phyloP scores from a whole-genome alignment of 2,888 invertebrate species.

The Meteorus colon region DNA sequence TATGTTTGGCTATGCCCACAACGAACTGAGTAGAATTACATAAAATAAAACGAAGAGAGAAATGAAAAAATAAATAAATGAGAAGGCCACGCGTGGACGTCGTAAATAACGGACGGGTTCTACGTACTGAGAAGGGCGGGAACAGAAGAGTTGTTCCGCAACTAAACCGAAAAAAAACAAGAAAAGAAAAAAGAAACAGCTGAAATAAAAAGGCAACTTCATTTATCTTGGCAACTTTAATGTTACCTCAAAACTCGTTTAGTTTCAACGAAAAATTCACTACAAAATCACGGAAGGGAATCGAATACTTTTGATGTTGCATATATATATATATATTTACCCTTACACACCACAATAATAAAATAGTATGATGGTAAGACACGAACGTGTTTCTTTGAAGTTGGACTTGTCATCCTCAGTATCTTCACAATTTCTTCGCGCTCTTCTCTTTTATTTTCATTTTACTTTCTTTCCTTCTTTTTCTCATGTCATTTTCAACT shows the following conservation, averaged over 20 bases:
- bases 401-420: conserved; percentile 58
- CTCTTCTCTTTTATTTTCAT: conserved; percentile 24
- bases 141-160: background rate
- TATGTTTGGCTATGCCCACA: background rate
- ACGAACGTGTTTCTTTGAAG: conserved; percentile 60
- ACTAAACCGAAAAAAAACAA: background rate
- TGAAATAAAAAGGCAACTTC: background rate
- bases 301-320: conserved; percentile 53
- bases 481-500: conserved; percentile 45
- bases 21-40: conserved; percentile 8
- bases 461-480: conserved; percentile 45
- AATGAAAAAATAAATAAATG: background rate
- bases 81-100: conserved; percentile 21
- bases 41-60: background rate
- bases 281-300: conserved; percentile 47
- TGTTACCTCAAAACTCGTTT: conserved; percentile 22
- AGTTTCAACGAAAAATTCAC: conserved; percentile 24
- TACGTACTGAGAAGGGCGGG: conserved; percentile 18
- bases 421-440: conserved; percentile 38
- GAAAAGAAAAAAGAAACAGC: background rate
- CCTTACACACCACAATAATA: conserved; percentile 38
- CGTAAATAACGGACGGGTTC: conserved; percentile 16
- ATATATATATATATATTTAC: conserved; percentile 20
- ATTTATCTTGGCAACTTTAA: conserved; percentile 20
- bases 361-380: conserved; percentile 20